Evolutionary conservation across 2,797 vertebrate species (phyloP), one percentile per base, ranked within the genome.

Genomic region (Distichodus sexfasciatus): DNA sequence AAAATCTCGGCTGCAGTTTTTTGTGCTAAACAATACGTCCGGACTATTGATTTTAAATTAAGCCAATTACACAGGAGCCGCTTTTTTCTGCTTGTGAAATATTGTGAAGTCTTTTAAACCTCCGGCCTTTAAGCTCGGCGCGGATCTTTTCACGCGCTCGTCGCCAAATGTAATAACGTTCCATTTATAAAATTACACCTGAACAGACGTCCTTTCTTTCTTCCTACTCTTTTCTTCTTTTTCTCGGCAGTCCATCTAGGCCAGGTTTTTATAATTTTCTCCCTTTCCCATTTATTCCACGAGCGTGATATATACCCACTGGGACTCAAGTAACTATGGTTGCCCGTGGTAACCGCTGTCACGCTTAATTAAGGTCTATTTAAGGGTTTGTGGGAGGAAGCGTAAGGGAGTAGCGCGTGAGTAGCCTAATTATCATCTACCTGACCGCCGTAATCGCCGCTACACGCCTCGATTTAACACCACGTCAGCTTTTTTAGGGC

Each of bases 301-400:
- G 1, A 44, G 19, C 44, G 44, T 58, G 51, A 60, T 53, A 36
- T 35, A 40, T 71, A 41, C 62, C 57, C 47, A 48, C 10, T 31
- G 46, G 38, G 60, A 38, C 28, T 24, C 15, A 46, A 40, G 53
- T 65, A 41, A 51, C 67, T 53, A 47, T 19, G 35, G 71, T 79
- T 68, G 51, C 74, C 40, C 40, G 6, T 62, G 40, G 59, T 76
- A 64, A 74, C 68, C 6, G 15, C 29, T 51, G 46, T 62, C 55
- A 47, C 44, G 60, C 24, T 60, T 79, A 72, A 79, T 76, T 75
- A 76, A 66, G 26, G 44, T 69, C 66, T 74, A 35, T 73, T 69
- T 62, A 65, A 74, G 40, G 43, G 58, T 67, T 71, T 24, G 15
- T 21, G 35, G 53, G 35, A 38, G 53, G 47, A 63, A 50, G 36